phyloP scores from a whole-genome alignment of 2,888 invertebrate genomes.

The Hyles lineata region DNA sequence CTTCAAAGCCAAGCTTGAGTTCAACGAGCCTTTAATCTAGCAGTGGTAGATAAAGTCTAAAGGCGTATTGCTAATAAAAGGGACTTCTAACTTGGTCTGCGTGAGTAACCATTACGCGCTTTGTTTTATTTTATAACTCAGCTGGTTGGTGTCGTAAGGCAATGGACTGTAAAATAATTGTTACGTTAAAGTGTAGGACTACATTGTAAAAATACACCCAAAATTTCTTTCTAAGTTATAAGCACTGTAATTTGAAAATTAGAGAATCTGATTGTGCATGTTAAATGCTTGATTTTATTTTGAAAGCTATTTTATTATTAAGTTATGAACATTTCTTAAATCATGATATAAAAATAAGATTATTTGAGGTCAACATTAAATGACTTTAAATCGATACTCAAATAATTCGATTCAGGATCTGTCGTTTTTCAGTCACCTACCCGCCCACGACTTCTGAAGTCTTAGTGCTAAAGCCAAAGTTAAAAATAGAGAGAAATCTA shows the following conservation, averaged over 20 bases:
- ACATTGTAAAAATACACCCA: too few species aligned
- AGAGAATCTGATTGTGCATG: too few species aligned
- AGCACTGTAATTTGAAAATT: too few species aligned
- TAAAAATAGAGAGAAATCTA: conserved; percentile 19
- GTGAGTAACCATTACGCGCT: not conserved
- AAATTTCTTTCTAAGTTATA: too few species aligned
- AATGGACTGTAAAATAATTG: not conserved
- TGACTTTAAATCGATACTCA: too few species aligned
- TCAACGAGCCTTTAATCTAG: not conserved
- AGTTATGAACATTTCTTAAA: too few species aligned
- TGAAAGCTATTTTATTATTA: too few species aligned
- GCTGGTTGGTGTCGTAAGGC: not conserved
- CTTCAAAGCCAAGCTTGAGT: not conserved
- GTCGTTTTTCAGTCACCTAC: not conserved
- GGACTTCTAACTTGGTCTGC: not conserved
- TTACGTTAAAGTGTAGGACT: not conserved
- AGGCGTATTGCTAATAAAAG: conserved; percentile 8
- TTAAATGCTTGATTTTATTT: too few species aligned
- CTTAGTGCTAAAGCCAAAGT: not conserved
- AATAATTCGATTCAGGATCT: not conserved
- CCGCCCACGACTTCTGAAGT: too few species aligned
- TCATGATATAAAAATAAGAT: too few species aligned
- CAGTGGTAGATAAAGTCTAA: not conserved
- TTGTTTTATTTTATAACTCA: not conserved
- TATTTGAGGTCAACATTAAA: too few species aligned